Evolutionary conservation across 1,140 invertebrate genomes (phyloP).

Genomic region (Adelges cooleyi): DNA sequence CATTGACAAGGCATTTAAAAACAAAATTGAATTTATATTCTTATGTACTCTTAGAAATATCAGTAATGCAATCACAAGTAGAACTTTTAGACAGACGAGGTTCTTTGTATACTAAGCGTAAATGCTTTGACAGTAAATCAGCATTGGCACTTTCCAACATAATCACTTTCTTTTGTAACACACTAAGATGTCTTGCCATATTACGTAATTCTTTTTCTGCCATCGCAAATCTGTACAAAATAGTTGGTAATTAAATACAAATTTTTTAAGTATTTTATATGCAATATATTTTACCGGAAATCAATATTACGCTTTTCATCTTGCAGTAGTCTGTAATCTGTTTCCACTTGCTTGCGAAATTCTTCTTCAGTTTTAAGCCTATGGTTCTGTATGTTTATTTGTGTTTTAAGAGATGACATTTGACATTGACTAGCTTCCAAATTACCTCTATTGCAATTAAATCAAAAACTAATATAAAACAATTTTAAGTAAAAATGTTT

Average conservation of each 20-base stretch:
- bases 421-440: constrained; percentile 37
- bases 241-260: too few species aligned
- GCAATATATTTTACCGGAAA: constrained; percentile 35
- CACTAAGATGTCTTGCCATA: constrained; percentile 35
- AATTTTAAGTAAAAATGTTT: too few species aligned
- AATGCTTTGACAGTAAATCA: constrained; percentile 35
- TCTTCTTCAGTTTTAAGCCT: constrained; percentile 36
- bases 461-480: too few species aligned
- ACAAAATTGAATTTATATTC: neutral
- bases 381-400: constrained; percentile 36
- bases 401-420: constrained; percentile 36
- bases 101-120: constrained; percentile 36
- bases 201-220: constrained; percentile 8
- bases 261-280: too few species aligned
- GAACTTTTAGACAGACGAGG: constrained; percentile 31
- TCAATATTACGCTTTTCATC: constrained; percentile 36
- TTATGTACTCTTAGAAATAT: neutral
- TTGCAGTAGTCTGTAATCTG: constrained; percentile 36
- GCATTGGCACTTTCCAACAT: constrained; percentile 37
- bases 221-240: constrained; percentile 5
- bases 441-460: constrained; percentile 32
- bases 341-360: constrained; percentile 37
- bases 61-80: constrained; percentile 31
- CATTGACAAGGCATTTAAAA: too few species aligned
- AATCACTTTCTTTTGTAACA: constrained; percentile 36